phyloP scores from a whole-genome alignment of 2,888 invertebrate genomes.

The Mythimna loreyi region DNA sequence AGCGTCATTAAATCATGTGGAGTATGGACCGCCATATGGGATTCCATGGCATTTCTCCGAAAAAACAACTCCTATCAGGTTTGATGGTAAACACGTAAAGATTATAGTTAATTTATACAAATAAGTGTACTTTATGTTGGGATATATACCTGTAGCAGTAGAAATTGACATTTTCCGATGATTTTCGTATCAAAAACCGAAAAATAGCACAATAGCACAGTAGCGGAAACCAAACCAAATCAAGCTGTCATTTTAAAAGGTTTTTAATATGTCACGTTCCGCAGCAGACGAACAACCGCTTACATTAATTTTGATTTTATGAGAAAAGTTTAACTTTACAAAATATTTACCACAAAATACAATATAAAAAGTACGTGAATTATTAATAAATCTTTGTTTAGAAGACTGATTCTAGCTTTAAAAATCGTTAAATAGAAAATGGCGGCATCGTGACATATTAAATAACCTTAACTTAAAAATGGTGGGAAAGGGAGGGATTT shows the following conservation, averaged over 20 bases:
- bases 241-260: slow-evolving; percentile 90
- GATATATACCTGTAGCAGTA: slow-evolving; percentile 87
- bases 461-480: slow-evolving; percentile 82
- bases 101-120: slow-evolving; percentile 62
- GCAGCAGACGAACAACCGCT: slow-evolving; percentile 49
- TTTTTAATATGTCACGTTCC: slow-evolving; percentile 80
- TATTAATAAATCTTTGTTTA: neutral
- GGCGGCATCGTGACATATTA: slow-evolving; percentile 65
- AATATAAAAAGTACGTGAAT: neutral
- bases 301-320: slow-evolving; percentile 23
- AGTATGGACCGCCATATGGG: slow-evolving; percentile 90
- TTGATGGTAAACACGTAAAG: slow-evolving; percentile 77
- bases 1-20: slow-evolving; percentile 90
- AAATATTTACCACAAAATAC: neutral
- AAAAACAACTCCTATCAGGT: slow-evolving; percentile 85
- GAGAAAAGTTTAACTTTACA: neutral
- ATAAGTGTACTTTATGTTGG: slow-evolving; percentile 67
- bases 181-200: slow-evolving; percentile 85
- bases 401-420: slow-evolving; percentile 2
- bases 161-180: slow-evolving; percentile 88
- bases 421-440: slow-evolving; percentile 52
- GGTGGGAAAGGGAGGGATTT: slow-evolving; percentile 82
- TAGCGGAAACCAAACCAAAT: slow-evolving; percentile 91
- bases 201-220: slow-evolving; percentile 90
- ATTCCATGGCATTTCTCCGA: slow-evolving; percentile 90